Base-by-base conservation (phyloP, 2,797 vertebrate genomes). In the Anguilla obscura region DNA sequence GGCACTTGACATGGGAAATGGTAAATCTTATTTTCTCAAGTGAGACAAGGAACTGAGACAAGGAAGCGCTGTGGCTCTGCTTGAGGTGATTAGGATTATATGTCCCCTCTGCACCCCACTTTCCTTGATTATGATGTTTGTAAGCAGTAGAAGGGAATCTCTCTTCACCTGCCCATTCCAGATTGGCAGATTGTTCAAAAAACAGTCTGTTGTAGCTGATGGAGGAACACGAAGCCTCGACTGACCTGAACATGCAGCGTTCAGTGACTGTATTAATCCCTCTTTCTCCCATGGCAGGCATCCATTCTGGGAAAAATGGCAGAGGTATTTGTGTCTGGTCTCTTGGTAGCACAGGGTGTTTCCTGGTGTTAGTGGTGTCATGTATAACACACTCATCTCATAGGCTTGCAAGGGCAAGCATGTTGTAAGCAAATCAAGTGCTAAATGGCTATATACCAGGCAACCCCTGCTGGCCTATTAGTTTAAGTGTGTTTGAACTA, bases 311-410 rank as follows among this genome's bases (percentile, higher is more conserved):
- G 91, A 56, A 95, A 92, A 94, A 90, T 96, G 91, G 93, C 94
- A 90, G 94, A 97, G 96, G 96, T 97, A 97, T 96, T 94, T 93
- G 10, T 91, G 90, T 89, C 89, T 87, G 84, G 90, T 94, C 90
- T 88, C 48, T 90, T 92, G 90, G 86, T 84, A 88, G 80, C 88
- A 89, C 88, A 24, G 79, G 93, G 89, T 86, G 84, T 87, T 16
- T 52, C 30, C 90, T 91, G 90, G 89, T 86, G 82, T 30, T 1
- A 1, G 52, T 76, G 30, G 82, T 83, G 0, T 86, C 9, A 27
- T 18, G 0, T 0, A 86, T 18, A 66, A 48, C 18, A 2, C n/a
- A 82, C 40, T 48, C 74, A 14, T 6, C 21, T n/a, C 21, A 45
- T 82, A 82, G 79, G 71, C 71, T 40, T 76, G 71, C 71, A 40